Evolutionary conservation across 1,140 invertebrate species (phyloP).

Genomic region (Gryon sp.): DNA sequence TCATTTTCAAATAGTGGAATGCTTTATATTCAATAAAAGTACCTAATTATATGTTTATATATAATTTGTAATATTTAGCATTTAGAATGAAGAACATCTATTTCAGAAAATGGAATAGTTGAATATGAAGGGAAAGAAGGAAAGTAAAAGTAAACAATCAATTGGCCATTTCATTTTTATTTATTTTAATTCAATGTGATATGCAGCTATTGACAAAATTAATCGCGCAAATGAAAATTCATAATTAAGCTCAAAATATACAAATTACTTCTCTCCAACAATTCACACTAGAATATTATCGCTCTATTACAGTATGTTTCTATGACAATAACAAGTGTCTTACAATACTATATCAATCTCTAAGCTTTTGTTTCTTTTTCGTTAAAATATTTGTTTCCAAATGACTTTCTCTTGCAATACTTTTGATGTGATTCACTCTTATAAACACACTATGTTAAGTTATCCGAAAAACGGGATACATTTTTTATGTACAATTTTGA

Average conservation of each 20-base stretch:
- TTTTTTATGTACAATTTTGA: constrained; percentile 55
- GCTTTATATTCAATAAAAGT: too few species aligned
- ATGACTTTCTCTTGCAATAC: constrained; percentile 33
- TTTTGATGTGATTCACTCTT: constrained; percentile 20
- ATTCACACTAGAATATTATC: constrained; percentile 31
- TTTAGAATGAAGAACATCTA: too few species aligned
- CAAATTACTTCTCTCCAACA: constrained; percentile 25
- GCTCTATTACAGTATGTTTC: constrained; percentile 37
- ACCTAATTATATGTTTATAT: too few species aligned
- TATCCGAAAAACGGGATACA: constrained; percentile 18
- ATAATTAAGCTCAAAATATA: constrained; percentile 52
- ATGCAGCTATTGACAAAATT: constrained; percentile 50
- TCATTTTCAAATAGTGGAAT: too few species aligned
- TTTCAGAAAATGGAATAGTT: too few species aligned
- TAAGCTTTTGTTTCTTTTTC: not conserved
- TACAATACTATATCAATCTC: constrained; percentile 31
- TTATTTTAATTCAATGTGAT: constrained; percentile 55
- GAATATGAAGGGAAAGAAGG: too few species aligned
- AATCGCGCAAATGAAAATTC: constrained; percentile 36
- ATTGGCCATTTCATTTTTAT: constrained; percentile 53
- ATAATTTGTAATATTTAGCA: too few species aligned
- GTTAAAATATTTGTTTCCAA: constrained; percentile 47
- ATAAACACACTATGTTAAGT: constrained; percentile 40
- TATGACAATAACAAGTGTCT: constrained; percentile 35
- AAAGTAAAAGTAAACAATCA: too few species aligned